Percentiles rank a stretch among this genome's conserved stretches.
Conservation (phyloP, 2,888 invertebrate species). For the Rhingia campestris region DNA sequence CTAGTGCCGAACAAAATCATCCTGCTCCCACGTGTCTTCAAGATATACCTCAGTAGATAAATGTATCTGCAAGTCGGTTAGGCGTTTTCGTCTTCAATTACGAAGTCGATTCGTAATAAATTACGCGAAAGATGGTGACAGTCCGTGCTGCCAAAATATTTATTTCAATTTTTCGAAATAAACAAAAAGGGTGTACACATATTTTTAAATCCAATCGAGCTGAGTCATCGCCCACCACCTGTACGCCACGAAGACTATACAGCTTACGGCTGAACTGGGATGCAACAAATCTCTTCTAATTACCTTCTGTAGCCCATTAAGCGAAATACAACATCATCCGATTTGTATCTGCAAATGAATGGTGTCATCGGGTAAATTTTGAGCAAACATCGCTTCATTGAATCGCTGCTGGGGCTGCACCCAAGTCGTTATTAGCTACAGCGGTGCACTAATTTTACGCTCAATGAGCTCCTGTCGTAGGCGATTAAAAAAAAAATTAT, state of each 20-base stretch:
- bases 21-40: background rate
- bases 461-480: conserved; percentile 16
- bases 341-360: conserved; percentile 17
- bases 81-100: background rate
- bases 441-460: conserved; percentile 28
- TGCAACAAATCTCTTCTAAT: conserved; percentile 39
- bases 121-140: background rate
- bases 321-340: conserved; percentile 1
- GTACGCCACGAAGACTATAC: background rate
- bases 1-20: background rate
- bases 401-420: background rate
- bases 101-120: conserved; percentile 3
- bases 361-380: conserved; percentile 9
- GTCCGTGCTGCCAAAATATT: conserved; percentile 6
- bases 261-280: background rate
- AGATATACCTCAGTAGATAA: background rate
- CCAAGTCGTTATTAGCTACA: conserved; percentile 13
- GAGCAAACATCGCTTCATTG: background rate
- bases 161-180: background rate
- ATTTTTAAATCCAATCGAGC: background rate
- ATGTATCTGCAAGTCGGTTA: background rate
- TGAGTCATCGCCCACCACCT: conserved; percentile 1
- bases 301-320: conserved; percentile 21
- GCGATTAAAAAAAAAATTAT: conserved; percentile 9
- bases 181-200: background rate